Conservation (phyloP, 2,888 invertebrate genomes). For the Euproctis similis region DNA sequence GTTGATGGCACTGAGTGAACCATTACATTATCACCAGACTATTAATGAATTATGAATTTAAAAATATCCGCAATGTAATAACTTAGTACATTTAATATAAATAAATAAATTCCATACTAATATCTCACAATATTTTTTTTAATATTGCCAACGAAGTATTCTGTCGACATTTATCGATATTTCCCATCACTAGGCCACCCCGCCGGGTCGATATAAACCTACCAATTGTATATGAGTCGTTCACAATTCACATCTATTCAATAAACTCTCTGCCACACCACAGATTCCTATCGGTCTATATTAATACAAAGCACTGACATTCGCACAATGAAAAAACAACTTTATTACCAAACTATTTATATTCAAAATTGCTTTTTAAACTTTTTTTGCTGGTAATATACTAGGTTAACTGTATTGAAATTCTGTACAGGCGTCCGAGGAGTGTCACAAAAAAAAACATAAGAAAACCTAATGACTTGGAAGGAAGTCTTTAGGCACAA, state of each 20-base stretch:
- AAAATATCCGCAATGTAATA: no score
- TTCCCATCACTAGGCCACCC: conserved; percentile 52
- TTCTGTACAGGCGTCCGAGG: no score
- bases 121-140: no score
- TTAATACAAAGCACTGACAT: conserved; percentile 11
- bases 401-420: no score
- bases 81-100: no score
- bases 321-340: conserved; percentile 12
- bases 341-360: conserved; percentile 9
- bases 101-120: no score
- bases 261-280: conserved; percentile 53
- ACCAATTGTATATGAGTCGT: conserved; percentile 64
- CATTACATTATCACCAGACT: no score
- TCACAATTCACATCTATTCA: conserved; percentile 64
- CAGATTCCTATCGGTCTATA: conserved; percentile 51
- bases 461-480: conserved; percentile 30
- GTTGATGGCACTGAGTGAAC: no score
- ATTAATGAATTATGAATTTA: no score
- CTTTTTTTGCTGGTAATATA: background rate
- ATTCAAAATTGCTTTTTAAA: background rate
- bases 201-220: conserved; percentile 60
- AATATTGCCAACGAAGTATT: conserved; percentile 6
- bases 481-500: conserved; percentile 19
- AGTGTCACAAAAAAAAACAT: conserved; percentile 30
- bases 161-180: conserved; percentile 24